These are phyloP conservation scores for Meliscaeva auricollis DNA, from an alignment of 2,888 invertebrate species.

Conservation along the genomic window DNA sequence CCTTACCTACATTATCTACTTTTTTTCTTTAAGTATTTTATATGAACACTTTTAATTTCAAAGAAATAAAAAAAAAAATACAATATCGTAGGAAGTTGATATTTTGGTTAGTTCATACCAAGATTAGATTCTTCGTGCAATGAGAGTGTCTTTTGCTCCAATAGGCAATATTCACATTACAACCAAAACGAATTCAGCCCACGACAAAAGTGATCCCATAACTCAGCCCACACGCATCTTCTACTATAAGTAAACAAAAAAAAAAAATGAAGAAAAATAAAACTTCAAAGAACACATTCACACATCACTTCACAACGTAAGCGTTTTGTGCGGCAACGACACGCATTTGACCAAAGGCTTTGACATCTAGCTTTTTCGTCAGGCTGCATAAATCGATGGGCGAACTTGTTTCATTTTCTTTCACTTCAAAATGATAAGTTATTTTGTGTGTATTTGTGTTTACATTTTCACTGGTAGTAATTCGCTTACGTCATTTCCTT, in stretches of 20 bases:
- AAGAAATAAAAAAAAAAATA: slow-evolving; percentile 8
- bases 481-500: slow-evolving; percentile 70
- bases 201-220: slow-evolving; percentile 55
- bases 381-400: slow-evolving; percentile 61
- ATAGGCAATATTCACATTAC: slow-evolving; percentile 51
- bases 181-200: slow-evolving; percentile 63
- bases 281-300: slow-evolving; percentile 25
- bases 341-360: slow-evolving; percentile 52
- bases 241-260: not conserved
- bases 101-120: slow-evolving; percentile 16
- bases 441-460: slow-evolving; percentile 6
- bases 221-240: slow-evolving; percentile 60
- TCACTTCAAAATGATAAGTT: slow-evolving; percentile 23
- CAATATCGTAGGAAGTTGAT: slow-evolving; percentile 46
- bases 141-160: slow-evolving; percentile 16
- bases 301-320: slow-evolving; percentile 3
- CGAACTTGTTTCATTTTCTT: slow-evolving; percentile 66
- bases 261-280: slow-evolving; percentile 18
- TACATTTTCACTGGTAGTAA: slow-evolving; percentile 37
- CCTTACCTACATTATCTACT: not conserved
- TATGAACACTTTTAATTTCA: slow-evolving; percentile 36
- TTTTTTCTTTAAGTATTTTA: no score
- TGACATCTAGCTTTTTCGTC: slow-evolving; percentile 57
- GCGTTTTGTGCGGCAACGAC: slow-evolving; percentile 21
- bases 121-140: slow-evolving; percentile 37